phyloP scores from a whole-genome alignment of 2,888 invertebrate species.

The Copidosoma aretas region DNA sequence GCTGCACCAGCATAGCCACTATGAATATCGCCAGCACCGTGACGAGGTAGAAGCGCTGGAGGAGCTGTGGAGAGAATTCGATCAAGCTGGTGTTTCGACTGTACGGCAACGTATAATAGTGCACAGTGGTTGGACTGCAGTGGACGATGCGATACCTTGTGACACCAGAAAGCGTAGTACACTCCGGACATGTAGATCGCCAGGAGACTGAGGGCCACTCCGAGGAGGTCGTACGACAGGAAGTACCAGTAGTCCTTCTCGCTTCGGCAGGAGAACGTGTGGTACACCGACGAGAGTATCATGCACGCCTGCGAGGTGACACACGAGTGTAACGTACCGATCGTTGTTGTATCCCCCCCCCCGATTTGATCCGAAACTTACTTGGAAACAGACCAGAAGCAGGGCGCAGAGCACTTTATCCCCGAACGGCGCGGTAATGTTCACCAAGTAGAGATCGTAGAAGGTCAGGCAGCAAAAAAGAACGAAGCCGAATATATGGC shows the following conservation, averaged over 20 bases:
- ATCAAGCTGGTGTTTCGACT: too few species aligned
- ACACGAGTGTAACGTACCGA: not conserved
- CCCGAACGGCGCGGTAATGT: slow-evolving; percentile 77
- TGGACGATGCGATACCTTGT: slow-evolving; percentile 69
- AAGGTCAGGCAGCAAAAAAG: slow-evolving; percentile 83
- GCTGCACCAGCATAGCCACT: slow-evolving; percentile 80
- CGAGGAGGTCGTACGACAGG: slow-evolving; percentile 89
- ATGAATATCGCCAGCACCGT: slow-evolving; percentile 83
- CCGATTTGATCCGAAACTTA: slow-evolving; percentile 59
- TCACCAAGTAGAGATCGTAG: slow-evolving; percentile 81
- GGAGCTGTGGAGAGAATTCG: slow-evolving; percentile 64
- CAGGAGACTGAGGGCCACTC: slow-evolving; percentile 89
- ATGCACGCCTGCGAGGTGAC: slow-evolving; percentile 79
- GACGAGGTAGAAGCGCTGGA: slow-evolving; percentile 81
- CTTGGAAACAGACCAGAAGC: slow-evolving; percentile 87
- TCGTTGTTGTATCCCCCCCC: too few species aligned
- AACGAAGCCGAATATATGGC: slow-evolving; percentile 87
- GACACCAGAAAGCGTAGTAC: slow-evolving; percentile 97
- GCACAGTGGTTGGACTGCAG: too few species aligned
- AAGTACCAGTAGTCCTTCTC: slow-evolving; percentile 85
- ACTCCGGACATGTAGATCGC: slow-evolving; percentile 96
- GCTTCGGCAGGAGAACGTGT: slow-evolving; percentile 93
- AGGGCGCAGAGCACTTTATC: slow-evolving; percentile 87
- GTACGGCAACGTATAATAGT: too few species aligned
- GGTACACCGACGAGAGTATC: slow-evolving; percentile 89